Base-by-base conservation (phyloP, 1,140 invertebrate genomes). In the Monomorium pharaonis region DNA sequence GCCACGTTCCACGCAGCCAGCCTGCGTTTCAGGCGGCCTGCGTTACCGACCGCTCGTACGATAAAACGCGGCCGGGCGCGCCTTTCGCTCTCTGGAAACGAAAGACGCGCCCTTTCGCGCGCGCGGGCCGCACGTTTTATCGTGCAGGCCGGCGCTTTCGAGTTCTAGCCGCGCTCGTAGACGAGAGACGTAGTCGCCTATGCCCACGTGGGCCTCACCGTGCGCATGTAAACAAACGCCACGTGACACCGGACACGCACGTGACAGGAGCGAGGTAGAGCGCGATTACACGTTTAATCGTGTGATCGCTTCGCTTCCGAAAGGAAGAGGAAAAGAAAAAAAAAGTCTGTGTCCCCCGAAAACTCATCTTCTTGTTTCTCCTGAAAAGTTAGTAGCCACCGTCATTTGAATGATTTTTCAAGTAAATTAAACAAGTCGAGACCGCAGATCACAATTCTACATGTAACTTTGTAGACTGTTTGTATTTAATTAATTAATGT, bases 11-110 rank as follows among this genome's bases (percentile, higher is more conserved):
- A 89, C 62, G 84, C 69, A 42, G 21, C 42, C 60, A 63, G 44
- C 51, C n/a, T n/a, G n/a, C 75, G 87, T 88, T 90, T 89, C 49
- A 89, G 69, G 84, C 69, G 49, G 21, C 42, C 60, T 70, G 44
- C 51, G 77, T 90, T 89, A 90, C 86, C 89, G 88, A 88, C 89
- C 86, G 84, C 88, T 89, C 89, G 69, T 85, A 72, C 85, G 89
- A 90, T 90, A 90, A 90, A 90, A 85, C 72, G 60, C 77, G 60
- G 58, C 58, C 60, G 44, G 27, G n/a, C n/a, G n/a, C 14, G 75
- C 54, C 74, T 88, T 80, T 30, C 62, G 75, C 81, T 72, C 81
- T 72, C 89, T 89, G 89, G 75, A 90, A 89, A 89, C 72, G 87
- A 60, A 67, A 67, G 63, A 67, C 37, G 62, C 85, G 72, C 88